Conservation (phyloP, 2,113 vertebrate species). For the Scomber colias region DNA sequence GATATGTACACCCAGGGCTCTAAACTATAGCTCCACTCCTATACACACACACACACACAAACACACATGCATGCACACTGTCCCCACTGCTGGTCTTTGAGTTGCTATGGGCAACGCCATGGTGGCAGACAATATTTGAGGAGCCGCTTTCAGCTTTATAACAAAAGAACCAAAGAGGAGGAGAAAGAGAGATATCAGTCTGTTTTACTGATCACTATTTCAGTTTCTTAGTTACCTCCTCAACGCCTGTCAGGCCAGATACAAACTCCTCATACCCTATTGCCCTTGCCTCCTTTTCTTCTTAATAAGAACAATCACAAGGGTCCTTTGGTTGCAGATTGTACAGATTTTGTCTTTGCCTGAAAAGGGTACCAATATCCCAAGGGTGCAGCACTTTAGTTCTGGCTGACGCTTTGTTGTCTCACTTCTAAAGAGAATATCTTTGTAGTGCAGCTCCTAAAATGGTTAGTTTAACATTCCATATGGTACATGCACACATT, state of each 20-base stretch:
- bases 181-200: conserved; percentile 1
- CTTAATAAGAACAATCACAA: not conserved
- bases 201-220: conserved; percentile 39
- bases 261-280: not conserved
- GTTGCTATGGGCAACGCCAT: conserved; percentile 55
- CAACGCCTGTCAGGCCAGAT: conserved; percentile 14
- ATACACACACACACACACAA: not conserved
- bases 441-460: too few species aligned
- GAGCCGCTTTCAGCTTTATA: conserved; percentile 21
- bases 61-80: conserved; percentile 1
- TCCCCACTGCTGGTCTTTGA: conserved; percentile 9
- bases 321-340: not conserved
- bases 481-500: too few species aligned
- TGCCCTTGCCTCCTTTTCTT: not conserved
- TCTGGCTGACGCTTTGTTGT: not conserved
- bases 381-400: not conserved
- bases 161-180: not conserved
- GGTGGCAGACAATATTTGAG: conserved; percentile 42
- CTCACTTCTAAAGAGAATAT: not conserved
- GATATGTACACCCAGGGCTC: not conserved
- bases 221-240: conserved; percentile 13
- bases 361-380: not conserved
- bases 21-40: not conserved
- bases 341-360: not conserved
- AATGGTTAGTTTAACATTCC: too few species aligned